These are phyloP conservation scores for Iselma pallidipennis DNA, from an alignment of 2,888 invertebrate genomes.

Conservation along the genomic window DNA sequence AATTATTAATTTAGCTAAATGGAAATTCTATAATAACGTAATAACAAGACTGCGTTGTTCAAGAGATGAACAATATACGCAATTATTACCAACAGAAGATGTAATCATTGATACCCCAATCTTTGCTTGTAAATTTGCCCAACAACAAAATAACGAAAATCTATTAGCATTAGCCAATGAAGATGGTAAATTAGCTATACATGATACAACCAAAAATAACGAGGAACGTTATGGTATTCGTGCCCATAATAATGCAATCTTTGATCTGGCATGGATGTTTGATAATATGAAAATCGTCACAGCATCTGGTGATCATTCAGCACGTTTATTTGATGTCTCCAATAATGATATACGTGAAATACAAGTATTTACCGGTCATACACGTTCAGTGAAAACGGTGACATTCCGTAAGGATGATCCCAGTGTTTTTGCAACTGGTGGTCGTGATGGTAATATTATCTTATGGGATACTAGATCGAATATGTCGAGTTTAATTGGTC, in stretches of 20 bases:
- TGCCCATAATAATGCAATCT: conserved; percentile 84
- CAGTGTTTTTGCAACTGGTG: conserved; percentile 82
- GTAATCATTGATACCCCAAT: conserved; percentile 72
- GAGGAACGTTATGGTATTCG: conserved; percentile 58
- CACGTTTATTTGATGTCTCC: conserved; percentile 75
- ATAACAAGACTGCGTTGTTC: conserved; percentile 67
- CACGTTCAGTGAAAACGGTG: conserved; percentile 80
- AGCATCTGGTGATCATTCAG: conserved; percentile 84
- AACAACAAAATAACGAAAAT: conserved; percentile 60
- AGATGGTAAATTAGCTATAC: conserved; percentile 74
- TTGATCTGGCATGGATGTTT: conserved; percentile 87
- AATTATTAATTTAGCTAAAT: conserved; percentile 59
- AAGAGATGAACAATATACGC: conserved; percentile 67
- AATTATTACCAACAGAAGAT: conserved; percentile 59
- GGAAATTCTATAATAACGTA: conserved; percentile 66
- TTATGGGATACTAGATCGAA: conserved; percentile 78
- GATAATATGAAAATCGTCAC: conserved; percentile 77
- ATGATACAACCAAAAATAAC: conserved; percentile 53
- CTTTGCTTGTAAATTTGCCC: conserved; percentile 79
- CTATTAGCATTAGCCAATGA: conserved; percentile 83
- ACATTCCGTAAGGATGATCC: conserved; percentile 71
- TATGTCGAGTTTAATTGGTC: conserved; percentile 52
- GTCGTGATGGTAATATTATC: conserved; percentile 84
- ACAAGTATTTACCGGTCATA: conserved; percentile 74
- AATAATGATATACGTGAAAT: conserved; percentile 55